Base-by-base conservation (phyloP, 2,888 invertebrate species). In the Phyllotreta striolata region DNA sequence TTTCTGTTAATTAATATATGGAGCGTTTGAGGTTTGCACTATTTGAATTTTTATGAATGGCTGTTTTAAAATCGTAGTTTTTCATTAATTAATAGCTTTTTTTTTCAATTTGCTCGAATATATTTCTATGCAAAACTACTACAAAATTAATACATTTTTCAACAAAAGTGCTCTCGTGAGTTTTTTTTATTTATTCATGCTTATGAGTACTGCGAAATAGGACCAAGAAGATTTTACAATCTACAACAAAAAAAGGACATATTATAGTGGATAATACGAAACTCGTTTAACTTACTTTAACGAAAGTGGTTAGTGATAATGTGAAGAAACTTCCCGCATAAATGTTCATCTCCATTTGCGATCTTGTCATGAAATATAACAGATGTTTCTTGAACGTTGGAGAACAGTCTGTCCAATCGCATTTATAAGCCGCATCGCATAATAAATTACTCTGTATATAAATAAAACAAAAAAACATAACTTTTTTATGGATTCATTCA, bases 281-380 rank as follows among this genome's bases (percentile, higher is more conserved):
- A 43, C 7, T 43, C 43, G n/a, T 8, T 39, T 8, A 52, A 60
- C 56, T 81, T 74, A 85, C 86, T 78, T 81, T 82, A 41, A 84
- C 75, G 71, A 84, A 85, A 9, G 85, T 84, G 59, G 82, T 79
- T 12, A 86, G 79, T 0, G 85, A 85, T 49, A 86, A 82, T 46
- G 83, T 81, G 55, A 86, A 81, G 68, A 85, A 78, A 69, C 77
- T 80, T 0, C 82, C 84, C 64, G 85, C 85, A 71, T 79, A 80
- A 64, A 84, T 81, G 24, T 82, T 81, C 70, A 85, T 80, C 59
- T 85, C 84, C 10, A 81, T 81, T 68, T 80, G 79, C 57, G 83
- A 81, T 69, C 84, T 80, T 73, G 78, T 78, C 83, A 85, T 82
- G 63, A 83, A 76, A 73, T 84, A 76, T 66, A 84, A 68, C 73